Conservation (phyloP, 2,113 vertebrate genomes). For the Eulemur rufifrons region DNA sequence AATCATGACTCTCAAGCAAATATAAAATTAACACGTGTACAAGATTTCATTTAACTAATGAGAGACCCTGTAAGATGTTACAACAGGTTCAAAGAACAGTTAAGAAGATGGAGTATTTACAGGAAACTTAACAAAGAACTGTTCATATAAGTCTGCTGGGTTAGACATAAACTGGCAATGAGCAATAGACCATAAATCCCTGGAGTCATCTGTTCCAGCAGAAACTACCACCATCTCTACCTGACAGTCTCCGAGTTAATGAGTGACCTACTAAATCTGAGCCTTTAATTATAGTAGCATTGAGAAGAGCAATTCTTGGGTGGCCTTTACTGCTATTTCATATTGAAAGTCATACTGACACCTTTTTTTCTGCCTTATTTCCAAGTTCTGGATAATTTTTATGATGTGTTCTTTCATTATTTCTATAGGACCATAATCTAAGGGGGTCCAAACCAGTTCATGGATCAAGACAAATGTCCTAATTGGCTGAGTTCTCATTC, state of each 20-base stretch:
- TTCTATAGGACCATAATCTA: not conserved
- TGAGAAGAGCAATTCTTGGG: not conserved
- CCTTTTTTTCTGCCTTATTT: not conserved
- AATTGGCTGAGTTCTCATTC: not conserved
- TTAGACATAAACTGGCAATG: not conserved
- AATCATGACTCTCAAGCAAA: not conserved
- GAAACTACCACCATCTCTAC: not conserved
- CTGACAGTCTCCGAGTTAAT: not conserved
- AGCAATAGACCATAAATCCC: not conserved
- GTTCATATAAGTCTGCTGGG: not conserved
- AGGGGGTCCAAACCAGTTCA: not conserved
- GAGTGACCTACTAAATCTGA: not conserved
- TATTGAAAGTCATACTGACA: not conserved
- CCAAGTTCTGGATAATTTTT: not conserved
- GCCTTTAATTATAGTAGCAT: not conserved
- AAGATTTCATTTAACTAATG: constrained; percentile 13
- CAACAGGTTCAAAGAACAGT: not conserved
- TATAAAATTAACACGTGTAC: not conserved
- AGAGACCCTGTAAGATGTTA: not conserved
- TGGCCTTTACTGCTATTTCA: not conserved
- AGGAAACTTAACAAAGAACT: not conserved
- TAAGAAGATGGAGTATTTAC: not conserved
- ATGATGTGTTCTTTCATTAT: not conserved
- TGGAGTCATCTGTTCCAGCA: not conserved
- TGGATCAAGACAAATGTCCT: not conserved